Evolutionary conservation across 2,888 invertebrate species (phyloP).

Genomic region (Leuctra nigra): DNA sequence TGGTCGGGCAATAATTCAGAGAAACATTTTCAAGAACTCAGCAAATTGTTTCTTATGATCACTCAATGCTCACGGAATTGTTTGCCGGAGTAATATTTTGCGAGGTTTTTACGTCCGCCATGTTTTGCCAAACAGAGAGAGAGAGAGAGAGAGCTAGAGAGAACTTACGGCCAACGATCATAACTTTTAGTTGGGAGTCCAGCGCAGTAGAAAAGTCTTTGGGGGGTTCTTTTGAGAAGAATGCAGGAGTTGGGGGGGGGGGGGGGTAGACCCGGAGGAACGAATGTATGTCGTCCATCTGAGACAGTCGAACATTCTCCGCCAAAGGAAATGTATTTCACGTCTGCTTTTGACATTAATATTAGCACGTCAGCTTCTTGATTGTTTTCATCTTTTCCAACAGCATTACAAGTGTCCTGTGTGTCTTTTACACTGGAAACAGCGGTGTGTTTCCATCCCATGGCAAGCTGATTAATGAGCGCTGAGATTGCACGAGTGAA

Average conservation of each 20-base stretch:
- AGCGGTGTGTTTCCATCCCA: too few relatives aligned
- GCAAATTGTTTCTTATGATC: neutral
- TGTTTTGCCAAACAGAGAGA: neutral
- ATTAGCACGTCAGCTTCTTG: too few relatives aligned
- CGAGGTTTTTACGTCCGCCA: neutral
- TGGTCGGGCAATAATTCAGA: neutral
- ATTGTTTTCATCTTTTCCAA: too few relatives aligned
- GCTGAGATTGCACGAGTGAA: too few relatives aligned
- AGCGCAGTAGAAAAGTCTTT: neutral
- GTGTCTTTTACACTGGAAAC: too few relatives aligned
- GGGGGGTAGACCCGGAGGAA: too few relatives aligned
- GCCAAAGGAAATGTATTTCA: constrained; percentile 4
- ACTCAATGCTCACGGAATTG: neutral
- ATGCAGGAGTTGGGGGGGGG: neutral
- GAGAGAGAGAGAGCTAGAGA: neutral
- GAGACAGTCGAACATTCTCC: constrained; percentile 1
- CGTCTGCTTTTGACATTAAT: too few relatives aligned
- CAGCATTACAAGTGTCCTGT: too few relatives aligned
- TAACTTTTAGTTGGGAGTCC: constrained; percentile 4
- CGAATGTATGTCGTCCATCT: constrained; percentile 4
- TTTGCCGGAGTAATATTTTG: constrained; percentile 2
- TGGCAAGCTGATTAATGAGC: too few relatives aligned
- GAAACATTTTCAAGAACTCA: neutral
- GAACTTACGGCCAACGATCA: neutral
- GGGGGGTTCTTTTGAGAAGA: neutral